Percentiles rank a stretch among this genome's conserved stretches.
Conservation (phyloP, 1,140 invertebrate genomes). For the Atta colombica region DNA sequence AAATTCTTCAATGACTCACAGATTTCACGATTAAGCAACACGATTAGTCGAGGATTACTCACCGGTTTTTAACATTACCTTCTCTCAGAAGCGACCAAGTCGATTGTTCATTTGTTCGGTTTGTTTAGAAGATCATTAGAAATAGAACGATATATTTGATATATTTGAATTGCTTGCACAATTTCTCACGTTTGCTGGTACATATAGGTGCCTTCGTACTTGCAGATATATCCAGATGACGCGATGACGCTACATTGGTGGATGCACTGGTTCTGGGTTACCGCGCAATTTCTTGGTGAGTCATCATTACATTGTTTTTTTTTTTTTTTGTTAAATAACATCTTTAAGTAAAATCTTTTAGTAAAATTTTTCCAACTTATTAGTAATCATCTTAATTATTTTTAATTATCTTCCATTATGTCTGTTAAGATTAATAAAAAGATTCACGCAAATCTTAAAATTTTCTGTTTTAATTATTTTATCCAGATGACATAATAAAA, state of each 20-base stretch:
- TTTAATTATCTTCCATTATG: background rate
- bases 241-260: constrained; percentile 91
- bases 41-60: constrained; percentile 57
- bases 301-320: constrained; percentile 50
- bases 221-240: constrained; percentile 81
- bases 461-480: background rate
- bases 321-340: background rate
- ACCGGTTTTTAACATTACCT: constrained; percentile 16
- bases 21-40: constrained; percentile 49
- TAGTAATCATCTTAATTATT: background rate
- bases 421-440: background rate
- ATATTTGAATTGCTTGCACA: background rate
- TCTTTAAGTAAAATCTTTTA: background rate
- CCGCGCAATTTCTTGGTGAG: constrained; percentile 86
- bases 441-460: background rate
- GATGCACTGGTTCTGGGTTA: constrained; percentile 92
- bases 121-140: background rate
- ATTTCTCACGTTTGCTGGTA: background rate
- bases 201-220: constrained; percentile 55
- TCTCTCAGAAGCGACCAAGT: constrained; percentile 15
- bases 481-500: background rate
- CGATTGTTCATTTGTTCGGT: background rate
- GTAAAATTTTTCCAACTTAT: background rate
- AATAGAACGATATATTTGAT: background rate
- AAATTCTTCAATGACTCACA: constrained; percentile 65